These are phyloP conservation scores for Scaptomyza flava DNA, from an alignment of 2,888 invertebrate genomes.

Conservation along the genomic window DNA sequence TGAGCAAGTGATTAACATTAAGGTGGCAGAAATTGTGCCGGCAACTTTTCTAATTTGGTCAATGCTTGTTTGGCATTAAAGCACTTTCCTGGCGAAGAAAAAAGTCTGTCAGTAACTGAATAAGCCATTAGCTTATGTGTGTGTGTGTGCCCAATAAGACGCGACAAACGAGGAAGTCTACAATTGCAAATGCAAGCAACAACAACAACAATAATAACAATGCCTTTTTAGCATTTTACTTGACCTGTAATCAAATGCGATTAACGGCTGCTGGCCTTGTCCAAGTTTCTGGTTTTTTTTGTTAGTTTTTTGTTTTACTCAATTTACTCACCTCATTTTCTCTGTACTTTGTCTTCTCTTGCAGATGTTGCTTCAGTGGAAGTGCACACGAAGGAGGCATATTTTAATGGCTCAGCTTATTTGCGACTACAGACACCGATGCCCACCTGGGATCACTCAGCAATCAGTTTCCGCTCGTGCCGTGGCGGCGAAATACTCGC, in stretches of 20 bases:
- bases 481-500: slow-evolving; percentile 90
- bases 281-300: slow-evolving; percentile 17
- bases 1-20: slow-evolving; percentile 39
- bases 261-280: slow-evolving; percentile 61
- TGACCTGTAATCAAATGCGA: slow-evolving; percentile 63
- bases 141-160: slow-evolving; percentile 37
- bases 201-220: slow-evolving; percentile 34
- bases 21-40: slow-evolving; percentile 29
- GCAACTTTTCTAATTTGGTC: slow-evolving; percentile 66
- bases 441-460: slow-evolving; percentile 91
- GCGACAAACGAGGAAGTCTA: slow-evolving; percentile 60
- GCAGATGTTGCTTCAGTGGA: slow-evolving; percentile 77
- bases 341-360: slow-evolving; percentile 44
- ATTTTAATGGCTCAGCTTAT: slow-evolving; percentile 92
- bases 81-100: slow-evolving; percentile 56
- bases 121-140: slow-evolving; percentile 35
- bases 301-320: slow-evolving; percentile 7
- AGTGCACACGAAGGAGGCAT: slow-evolving; percentile 88
- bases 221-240: neutral
- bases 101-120: slow-evolving; percentile 34
- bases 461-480: slow-evolving; percentile 93
- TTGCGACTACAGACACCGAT: slow-evolving; percentile 90
- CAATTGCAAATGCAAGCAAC: slow-evolving; percentile 37
- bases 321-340: slow-evolving; percentile 34
- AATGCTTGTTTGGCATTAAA: slow-evolving; percentile 54